phyloP scores from a whole-genome alignment of 2,888 invertebrate species.

The Corythucha ciliata region DNA sequence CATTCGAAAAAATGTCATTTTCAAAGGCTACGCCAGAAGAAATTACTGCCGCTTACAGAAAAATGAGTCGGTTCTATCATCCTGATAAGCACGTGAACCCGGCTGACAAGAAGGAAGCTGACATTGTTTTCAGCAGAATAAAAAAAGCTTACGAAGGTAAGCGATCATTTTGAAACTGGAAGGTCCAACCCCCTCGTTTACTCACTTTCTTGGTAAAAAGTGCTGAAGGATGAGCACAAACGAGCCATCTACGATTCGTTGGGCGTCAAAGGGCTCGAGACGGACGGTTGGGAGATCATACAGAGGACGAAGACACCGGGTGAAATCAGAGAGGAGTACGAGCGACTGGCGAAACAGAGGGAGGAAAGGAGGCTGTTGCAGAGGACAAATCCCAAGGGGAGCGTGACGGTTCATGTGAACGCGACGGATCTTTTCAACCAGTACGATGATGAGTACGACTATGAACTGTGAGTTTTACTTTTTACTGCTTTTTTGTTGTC shows the following conservation, averaged over 20 bases:
- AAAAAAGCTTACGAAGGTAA: slow-evolving; percentile 87
- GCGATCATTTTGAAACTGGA: slow-evolving; percentile 15
- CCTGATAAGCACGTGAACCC: slow-evolving; percentile 91
- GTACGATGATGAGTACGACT: slow-evolving; percentile 55
- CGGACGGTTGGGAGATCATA: slow-evolving; percentile 92
- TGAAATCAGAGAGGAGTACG: slow-evolving; percentile 95
- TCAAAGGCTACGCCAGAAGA: slow-evolving; percentile 86
- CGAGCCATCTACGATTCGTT: slow-evolving; percentile 87
- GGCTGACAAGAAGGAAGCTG: slow-evolving; percentile 76
- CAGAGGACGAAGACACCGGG: slow-evolving; percentile 84
- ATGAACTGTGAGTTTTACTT: slow-evolving; percentile 44
- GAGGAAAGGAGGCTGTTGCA: slow-evolving; percentile 82
- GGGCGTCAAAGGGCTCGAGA: slow-evolving; percentile 84
- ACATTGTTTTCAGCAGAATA: slow-evolving; percentile 81
- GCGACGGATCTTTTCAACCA: slow-evolving; percentile 85
- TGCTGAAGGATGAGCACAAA: slow-evolving; percentile 83
- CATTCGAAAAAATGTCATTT: neutral
- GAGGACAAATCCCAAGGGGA: slow-evolving; percentile 84
- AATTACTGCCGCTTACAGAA: slow-evolving; percentile 85
- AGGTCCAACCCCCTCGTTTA: neutral
- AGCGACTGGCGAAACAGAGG: slow-evolving; percentile 63
- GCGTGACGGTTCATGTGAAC: slow-evolving; percentile 76
- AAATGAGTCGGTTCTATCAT: slow-evolving; percentile 86
- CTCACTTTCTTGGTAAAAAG: slow-evolving; percentile 42
- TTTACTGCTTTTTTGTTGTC: no score